Conservation (phyloP, 1,140 invertebrate genomes). For the Patella vulgata region DNA sequence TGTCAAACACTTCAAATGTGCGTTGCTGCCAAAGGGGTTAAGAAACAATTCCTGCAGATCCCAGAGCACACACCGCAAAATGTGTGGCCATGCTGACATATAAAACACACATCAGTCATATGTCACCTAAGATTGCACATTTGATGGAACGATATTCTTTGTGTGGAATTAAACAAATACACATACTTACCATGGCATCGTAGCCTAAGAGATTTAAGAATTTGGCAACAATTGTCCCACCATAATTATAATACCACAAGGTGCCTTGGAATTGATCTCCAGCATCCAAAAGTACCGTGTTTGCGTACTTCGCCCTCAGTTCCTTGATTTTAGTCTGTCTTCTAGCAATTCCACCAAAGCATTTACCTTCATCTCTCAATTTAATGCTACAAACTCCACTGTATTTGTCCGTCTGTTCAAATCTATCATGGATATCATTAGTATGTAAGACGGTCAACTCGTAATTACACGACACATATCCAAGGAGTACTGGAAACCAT, state of each 20-base stretch:
- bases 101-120: no score
- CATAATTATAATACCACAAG: slow-evolving; percentile 81
- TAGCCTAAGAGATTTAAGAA: slow-evolving; percentile 82
- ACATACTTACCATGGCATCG: slow-evolving; percentile 85
- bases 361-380: slow-evolving; percentile 67
- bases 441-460: slow-evolving; percentile 83
- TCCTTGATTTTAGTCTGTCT: slow-evolving; percentile 61
- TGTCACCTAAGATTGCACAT: no score
- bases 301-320: slow-evolving; percentile 32
- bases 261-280: slow-evolving; percentile 92
- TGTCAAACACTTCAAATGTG: no score
- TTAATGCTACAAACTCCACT: slow-evolving; percentile 74
- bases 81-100: no score
- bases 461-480: neutral
- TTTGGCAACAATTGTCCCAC: slow-evolving; percentile 78
- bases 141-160: no score
- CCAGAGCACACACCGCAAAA: no score
- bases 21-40: no score
- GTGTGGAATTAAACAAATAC: no score
- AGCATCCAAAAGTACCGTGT: slow-evolving; percentile 82
- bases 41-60: no score
- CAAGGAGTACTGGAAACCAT: neutral
- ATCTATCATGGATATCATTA: slow-evolving; percentile 89
- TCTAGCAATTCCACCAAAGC: slow-evolving; percentile 86
- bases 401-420: slow-evolving; percentile 78